A percentile compares a stretch with the other conserved stretches of the same genome.
Evolutionary conservation across 2,888 invertebrate species (phyloP).

Genomic region (Cerceris rybyensis): DNA sequence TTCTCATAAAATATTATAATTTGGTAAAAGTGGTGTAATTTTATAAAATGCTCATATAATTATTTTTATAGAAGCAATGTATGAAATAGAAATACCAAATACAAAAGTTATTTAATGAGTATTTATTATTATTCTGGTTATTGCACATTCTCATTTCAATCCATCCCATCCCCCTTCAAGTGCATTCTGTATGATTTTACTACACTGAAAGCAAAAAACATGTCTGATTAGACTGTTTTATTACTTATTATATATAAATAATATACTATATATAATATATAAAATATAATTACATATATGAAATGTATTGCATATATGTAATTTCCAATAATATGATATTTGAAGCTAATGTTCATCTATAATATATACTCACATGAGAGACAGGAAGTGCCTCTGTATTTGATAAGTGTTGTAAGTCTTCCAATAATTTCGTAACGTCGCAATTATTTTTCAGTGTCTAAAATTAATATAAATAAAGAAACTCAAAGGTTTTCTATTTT

Average conservation of each 20-base stretch:
- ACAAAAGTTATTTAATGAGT: no score
- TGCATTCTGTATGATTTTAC: conserved; percentile 50
- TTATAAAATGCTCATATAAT: no score
- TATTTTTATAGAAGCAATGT: no score
- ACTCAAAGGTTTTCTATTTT: conserved; percentile 13
- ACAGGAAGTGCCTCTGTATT: conserved; percentile 68
- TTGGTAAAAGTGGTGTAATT: no score
- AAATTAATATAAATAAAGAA: conserved; percentile 27
- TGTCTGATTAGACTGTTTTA: conserved; percentile 12
- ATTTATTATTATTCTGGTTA: no score
- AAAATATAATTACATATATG: no score
- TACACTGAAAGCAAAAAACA: conserved; percentile 60
- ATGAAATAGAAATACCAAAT: no score
- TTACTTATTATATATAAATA: no score
- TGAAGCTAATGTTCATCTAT: neutral
- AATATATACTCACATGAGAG: conserved; percentile 63
- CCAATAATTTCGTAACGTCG: conserved; percentile 47
- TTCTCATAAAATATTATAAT: no score
- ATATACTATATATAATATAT: no score
- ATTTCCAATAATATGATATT: neutral
- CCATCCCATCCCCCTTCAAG: no score
- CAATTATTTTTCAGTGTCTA: conserved; percentile 58
- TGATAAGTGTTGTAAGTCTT: conserved; percentile 61
- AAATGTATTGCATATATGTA: neutral
- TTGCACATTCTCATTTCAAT: no score